A percentile compares a stretch with the other conserved stretches of the same genome.
Conservation (phyloP, 1,140 invertebrate genomes). For the Leptopilina boulardi region DNA sequence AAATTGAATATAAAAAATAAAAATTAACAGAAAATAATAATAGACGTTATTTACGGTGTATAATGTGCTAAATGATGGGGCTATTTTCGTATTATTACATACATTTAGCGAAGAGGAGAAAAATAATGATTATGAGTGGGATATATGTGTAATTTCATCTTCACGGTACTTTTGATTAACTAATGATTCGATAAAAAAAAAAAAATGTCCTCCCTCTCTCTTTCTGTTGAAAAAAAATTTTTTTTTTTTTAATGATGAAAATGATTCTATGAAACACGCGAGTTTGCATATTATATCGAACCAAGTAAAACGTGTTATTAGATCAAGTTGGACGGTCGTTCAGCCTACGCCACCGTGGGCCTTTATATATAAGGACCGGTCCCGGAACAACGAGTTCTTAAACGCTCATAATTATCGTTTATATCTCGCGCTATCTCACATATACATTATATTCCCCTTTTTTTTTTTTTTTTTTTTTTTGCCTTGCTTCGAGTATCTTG, state of each 20-base stretch:
- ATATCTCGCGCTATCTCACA: conserved; percentile 64
- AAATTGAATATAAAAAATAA: too few relatives aligned
- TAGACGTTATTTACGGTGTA: not conserved
- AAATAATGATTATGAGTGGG: not conserved
- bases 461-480: too few relatives aligned
- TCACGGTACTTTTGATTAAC: conserved; percentile 18
- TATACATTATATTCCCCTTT: conserved; percentile 54
- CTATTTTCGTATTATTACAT: not conserved
- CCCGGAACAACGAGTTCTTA: conserved; percentile 54
- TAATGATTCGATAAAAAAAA: conserved; percentile 18
- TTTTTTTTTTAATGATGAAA: not conserved
- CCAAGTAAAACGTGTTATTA: conserved; percentile 67
- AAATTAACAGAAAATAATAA: too few relatives aligned
- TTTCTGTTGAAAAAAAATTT: not conserved
- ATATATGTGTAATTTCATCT: conserved; percentile 18
- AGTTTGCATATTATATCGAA: conserved; percentile 38
- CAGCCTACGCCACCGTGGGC: conserved; percentile 61
- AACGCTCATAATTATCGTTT: conserved; percentile 67
- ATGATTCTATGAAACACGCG: conserved; percentile 35
- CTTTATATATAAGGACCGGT: not conserved
- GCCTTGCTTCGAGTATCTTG: conserved; percentile 47
- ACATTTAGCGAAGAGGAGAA: not conserved
- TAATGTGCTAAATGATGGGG: conserved; percentile 3
- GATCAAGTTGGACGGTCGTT: conserved; percentile 52
- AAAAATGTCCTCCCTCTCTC: too few relatives aligned